These are phyloP conservation scores for Sylvilagus floridanus DNA, from an alignment of 2,797 vertebrate genomes.

Conservation along the genomic window DNA sequence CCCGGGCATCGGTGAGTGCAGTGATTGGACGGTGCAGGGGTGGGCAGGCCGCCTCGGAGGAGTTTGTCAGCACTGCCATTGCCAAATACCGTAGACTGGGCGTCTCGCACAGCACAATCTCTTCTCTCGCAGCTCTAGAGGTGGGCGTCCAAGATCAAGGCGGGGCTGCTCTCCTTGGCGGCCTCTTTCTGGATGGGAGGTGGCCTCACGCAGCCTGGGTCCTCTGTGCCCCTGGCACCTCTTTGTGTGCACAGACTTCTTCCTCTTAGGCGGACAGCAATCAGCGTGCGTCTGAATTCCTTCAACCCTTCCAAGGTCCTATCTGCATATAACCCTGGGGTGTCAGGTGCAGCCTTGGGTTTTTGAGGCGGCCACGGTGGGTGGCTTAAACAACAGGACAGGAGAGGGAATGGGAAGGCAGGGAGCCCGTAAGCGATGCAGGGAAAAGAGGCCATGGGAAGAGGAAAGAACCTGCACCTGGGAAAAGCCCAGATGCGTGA, in stretches of 20 bases:
- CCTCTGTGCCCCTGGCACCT: neutral
- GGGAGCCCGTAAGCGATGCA: neutral
- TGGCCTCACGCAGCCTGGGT: accelerated
- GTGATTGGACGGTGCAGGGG: neutral
- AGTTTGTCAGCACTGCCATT: accelerated
- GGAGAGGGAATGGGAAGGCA: accelerated
- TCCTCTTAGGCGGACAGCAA: neutral
- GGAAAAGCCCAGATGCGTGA: neutral
- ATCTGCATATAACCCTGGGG: neutral
- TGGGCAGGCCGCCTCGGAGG: accelerated
- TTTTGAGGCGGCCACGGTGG: neutral
- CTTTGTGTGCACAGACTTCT: neutral
- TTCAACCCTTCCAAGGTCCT: neutral
- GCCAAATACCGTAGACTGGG: neutral
- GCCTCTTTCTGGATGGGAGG: neutral
- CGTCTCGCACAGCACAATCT: neutral
- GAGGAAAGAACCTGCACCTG: neutral
- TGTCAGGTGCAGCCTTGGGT: neutral
- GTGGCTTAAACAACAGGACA: neutral
- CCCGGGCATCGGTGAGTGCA: neutral
- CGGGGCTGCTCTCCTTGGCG: too few relatives aligned
- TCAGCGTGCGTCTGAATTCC: neutral
- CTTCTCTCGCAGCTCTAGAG: neutral
- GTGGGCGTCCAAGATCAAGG: neutral
- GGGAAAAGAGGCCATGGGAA: neutral